A percentile compares a stretch with the other conserved stretches of the same genome.
Conservation (phyloP, 2,888 invertebrate species). For the Latheticus oryzae region DNA sequence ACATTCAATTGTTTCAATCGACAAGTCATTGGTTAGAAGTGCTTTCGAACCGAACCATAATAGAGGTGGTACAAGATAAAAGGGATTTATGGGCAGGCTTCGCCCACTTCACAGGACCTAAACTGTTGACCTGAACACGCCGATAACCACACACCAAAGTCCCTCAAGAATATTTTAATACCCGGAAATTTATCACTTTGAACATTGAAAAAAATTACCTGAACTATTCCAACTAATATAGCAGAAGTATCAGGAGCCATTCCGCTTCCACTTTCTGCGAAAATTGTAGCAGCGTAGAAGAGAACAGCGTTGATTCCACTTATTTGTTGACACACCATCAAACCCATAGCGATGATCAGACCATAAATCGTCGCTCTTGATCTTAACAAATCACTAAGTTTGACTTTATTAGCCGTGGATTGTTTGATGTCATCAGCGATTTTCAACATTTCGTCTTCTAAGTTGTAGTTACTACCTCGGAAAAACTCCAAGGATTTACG, state of each 20-base stretch:
- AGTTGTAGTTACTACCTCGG: slow-evolving; percentile 67
- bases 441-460: slow-evolving; percentile 68
- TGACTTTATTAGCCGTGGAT: slow-evolving; percentile 64
- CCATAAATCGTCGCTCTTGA: slow-evolving; percentile 53
- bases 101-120: slow-evolving; percentile 27
- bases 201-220: slow-evolving; percentile 50
- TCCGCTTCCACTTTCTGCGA: slow-evolving; percentile 56
- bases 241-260: slow-evolving; percentile 59
- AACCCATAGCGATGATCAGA: slow-evolving; percentile 57
- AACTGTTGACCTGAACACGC: slow-evolving; percentile 30
- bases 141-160: slow-evolving; percentile 22
- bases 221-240: slow-evolving; percentile 65
- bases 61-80: slow-evolving; percentile 17
- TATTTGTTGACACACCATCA: slow-evolving; percentile 67
- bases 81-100: slow-evolving; percentile 20
- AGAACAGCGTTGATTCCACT: slow-evolving; percentile 63
- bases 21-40: no score
- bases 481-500: slow-evolving; percentile 27
- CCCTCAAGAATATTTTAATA: slow-evolving; percentile 28
- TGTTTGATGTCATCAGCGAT: slow-evolving; percentile 67
- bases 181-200: no score
- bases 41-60: slow-evolving; percentile 18
- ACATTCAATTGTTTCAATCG: no score
- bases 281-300: slow-evolving; percentile 60
- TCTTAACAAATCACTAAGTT: slow-evolving; percentile 63